phyloP scores from a whole-genome alignment of 2,888 invertebrate species.

The Drosophila recens region DNA sequence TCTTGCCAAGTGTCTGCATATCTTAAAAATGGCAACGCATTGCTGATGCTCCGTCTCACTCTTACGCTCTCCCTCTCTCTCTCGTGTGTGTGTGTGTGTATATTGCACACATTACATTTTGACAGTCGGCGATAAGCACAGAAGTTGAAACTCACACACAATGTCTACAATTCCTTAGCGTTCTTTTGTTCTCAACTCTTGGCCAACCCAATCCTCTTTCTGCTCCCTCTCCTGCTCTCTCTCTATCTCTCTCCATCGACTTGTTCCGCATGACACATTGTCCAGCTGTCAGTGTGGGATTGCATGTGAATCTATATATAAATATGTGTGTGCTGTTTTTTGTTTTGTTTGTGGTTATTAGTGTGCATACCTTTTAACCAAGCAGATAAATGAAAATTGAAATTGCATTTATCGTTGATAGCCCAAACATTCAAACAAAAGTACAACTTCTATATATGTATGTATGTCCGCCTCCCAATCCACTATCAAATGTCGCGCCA shows the following conservation, averaged over 20 bases:
- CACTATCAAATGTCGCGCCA: conserved; percentile 28
- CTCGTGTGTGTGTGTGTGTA: conserved; percentile 6
- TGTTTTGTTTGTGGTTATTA: conserved; percentile 12
- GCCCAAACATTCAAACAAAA: conserved; percentile 25
- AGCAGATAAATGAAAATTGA: conserved; percentile 60
- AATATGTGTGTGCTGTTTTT: conserved; percentile 7
- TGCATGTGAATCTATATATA: not conserved
- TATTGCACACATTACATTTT: conserved; percentile 29
- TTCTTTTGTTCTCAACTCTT: conserved; percentile 31
- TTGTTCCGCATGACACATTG: conserved; percentile 13
- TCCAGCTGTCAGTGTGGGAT: conserved; percentile 10
- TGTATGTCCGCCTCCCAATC: not conserved
- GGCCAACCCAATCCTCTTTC: not conserved
- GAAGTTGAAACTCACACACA: conserved; percentile 40
- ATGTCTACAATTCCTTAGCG: conserved; percentile 38
- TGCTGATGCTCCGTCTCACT: not conserved
- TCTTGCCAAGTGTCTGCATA: conserved; percentile 20
- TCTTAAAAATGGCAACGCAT: conserved; percentile 2
- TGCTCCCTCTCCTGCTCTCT: not conserved
- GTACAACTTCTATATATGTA: not conserved
- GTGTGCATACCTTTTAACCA: conserved; percentile 33
- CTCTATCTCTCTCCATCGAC: not conserved
- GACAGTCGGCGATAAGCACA: conserved; percentile 52
- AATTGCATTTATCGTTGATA: conserved; percentile 53
- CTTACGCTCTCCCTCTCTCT: not conserved